Evolutionary conservation across 2,113 vertebrate species (phyloP).

Genomic region (Neomonachus schauinslandi): DNA sequence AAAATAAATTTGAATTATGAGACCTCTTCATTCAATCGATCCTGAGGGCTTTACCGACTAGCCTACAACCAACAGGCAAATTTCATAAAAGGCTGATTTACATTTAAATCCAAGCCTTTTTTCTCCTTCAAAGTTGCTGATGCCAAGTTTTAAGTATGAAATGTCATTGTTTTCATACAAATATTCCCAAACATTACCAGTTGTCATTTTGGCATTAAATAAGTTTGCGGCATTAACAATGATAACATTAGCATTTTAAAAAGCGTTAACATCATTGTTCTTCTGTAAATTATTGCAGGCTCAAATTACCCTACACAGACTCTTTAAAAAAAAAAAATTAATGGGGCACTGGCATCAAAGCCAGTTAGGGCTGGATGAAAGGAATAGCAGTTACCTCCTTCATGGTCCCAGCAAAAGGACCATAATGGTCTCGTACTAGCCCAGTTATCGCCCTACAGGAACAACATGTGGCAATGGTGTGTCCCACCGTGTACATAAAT

Average conservation of each 20-base stretch:
- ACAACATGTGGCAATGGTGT: not conserved
- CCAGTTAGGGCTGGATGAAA: not conserved
- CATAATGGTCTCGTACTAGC: accelerated
- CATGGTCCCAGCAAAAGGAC: not conserved
- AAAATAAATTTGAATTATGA: slow-evolving; percentile 19
- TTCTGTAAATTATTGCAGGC: slow-evolving; percentile 47
- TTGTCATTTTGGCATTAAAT: slow-evolving; percentile 71
- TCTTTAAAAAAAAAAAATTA: not conserved
- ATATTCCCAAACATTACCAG: slow-evolving; percentile 64
- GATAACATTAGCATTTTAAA: slow-evolving; percentile 70
- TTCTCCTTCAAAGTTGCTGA: slow-evolving; percentile 40
- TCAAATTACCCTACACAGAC: slow-evolving; percentile 45
- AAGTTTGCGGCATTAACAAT: slow-evolving; percentile 62
- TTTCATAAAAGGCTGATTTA: slow-evolving; percentile 61
- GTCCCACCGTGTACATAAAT: not conserved
- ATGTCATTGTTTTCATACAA: slow-evolving; percentile 74
- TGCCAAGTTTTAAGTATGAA: slow-evolving; percentile 62
- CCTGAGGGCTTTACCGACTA: not conserved
- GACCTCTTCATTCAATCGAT: not conserved
- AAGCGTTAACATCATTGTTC: slow-evolving; percentile 67
- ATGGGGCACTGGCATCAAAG: slow-evolving; percentile 30
- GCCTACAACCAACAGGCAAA: not conserved
- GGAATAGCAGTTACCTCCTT: not conserved
- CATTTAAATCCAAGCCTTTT: slow-evolving; percentile 61
- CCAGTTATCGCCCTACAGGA: not conserved